Conservation (phyloP, 2,113 vertebrate genomes). For the Murina feae region DNA sequence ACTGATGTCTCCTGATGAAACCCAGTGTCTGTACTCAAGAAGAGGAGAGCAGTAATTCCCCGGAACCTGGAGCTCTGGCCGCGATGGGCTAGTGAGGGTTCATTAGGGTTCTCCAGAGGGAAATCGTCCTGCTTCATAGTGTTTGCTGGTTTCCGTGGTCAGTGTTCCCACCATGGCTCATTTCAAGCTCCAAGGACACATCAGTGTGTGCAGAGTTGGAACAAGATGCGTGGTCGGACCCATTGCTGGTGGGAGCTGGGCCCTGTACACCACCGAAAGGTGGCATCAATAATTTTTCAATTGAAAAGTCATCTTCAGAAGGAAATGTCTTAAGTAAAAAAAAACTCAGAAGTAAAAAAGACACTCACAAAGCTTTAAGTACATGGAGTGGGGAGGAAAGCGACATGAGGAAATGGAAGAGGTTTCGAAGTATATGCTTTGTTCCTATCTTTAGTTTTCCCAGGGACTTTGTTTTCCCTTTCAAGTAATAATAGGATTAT, state of each 20-base stretch:
- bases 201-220: background rate
- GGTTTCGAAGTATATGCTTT: background rate
- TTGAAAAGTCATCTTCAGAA: background rate
- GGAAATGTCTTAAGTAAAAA: background rate
- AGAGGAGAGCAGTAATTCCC: background rate
- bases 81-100: no score
- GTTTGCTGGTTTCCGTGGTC: background rate
- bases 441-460: background rate
- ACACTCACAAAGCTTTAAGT: background rate
- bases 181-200: background rate
- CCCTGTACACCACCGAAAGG: background rate
- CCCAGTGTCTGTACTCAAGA: background rate
- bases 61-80: background rate
- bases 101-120: background rate
- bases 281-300: background rate
- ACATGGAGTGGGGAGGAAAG: background rate
- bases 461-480: background rate
- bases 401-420: background rate
- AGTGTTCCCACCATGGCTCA: background rate
- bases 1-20: background rate
- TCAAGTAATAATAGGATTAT: background rate
- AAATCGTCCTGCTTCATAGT: no score
- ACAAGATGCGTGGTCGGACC: fast-evolving
- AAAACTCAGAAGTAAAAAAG: background rate
- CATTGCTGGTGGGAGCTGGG: background rate